Percentiles rank a stretch among this genome's conserved stretches.
Evolutionary conservation across 2,113 vertebrate species (phyloP).

Genomic region (Gallinago media): DNA sequence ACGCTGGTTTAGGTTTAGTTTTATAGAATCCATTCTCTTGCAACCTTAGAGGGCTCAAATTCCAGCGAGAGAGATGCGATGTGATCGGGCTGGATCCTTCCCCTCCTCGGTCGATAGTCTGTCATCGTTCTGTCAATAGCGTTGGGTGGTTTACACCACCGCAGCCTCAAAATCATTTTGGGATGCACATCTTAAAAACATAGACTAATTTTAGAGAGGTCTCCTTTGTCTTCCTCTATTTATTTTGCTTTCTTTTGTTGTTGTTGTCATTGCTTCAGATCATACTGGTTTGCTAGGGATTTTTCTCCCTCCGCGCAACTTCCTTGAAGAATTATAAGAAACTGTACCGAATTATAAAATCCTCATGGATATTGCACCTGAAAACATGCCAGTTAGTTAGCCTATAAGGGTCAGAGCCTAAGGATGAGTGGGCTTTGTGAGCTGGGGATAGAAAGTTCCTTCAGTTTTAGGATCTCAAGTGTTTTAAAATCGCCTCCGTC

Average conservation of each 20-base stretch:
- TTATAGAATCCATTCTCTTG: slow-evolving; percentile 66
- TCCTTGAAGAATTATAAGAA: background rate
- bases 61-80: background rate
- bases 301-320: background rate
- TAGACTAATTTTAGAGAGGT: slow-evolving; percentile 26
- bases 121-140: background rate
- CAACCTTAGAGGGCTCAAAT: slow-evolving; percentile 50
- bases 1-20: slow-evolving; percentile 54
- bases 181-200: background rate
- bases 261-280: background rate
- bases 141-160: background rate
- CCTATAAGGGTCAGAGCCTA: background rate
- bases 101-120: background rate
- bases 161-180: background rate
- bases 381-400: background rate
- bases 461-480: background rate
- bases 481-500: background rate
- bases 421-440: background rate
- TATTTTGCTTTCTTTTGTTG: background rate
- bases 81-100: background rate
- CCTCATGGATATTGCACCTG: background rate
- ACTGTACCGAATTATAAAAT: background rate
- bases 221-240: background rate
- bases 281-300: background rate
- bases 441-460: background rate